Evolutionary conservation across 2,113 vertebrate genomes (phyloP), one percentile per base, ranked within the genome.

Genomic region (Polyodon spathula): DNA sequence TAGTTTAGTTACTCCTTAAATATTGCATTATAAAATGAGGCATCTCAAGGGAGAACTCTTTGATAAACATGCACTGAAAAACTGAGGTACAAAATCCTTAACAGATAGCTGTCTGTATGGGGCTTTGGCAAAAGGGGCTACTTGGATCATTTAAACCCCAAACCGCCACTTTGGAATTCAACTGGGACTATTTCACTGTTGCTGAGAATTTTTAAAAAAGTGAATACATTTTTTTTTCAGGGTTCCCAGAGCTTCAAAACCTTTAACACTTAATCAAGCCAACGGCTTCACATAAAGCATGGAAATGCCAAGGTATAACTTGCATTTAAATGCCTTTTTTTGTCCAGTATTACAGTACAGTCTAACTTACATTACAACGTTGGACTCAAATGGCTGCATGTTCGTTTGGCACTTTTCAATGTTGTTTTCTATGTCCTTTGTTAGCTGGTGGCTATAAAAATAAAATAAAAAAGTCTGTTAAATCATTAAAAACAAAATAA

Each of bases 311-410:
- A 44, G 43, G 12, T 44, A 8, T 42, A 17, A 59, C 1, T 41
- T 4, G 16, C 8, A 41, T 16, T 7, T 50, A 50, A 50, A 50
- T 50, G 48, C 2, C 9, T 4, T n/a, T 3, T n/a, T n/a, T 50
- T 6, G 9, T 6, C 15, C 5, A 50, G 27, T 27, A 27, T 27
- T 27, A 27, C 27, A 27, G 27, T 27, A 27, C 1, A 27, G 1
- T 1, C 27, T 27, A 43, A 93, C 93, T 93, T 78, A 97, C 95
- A 92, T 90, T 84, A 92, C 89, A 68, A 90, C 92, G 78, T 95
- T 94, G 68, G 86, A 88, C 75, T 94, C 93, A 80, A 90, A 50
- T 4, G 89, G 86, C 52, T 84, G 82, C 46, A 88, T 64, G 68
- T 75, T 84, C 65, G 81, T 72, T 56, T 57, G 74, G 61, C 80